These are phyloP conservation scores for Cercopithecus mitis DNA, from an alignment of 2,797 vertebrate genomes.

Conservation along the genomic window DNA sequence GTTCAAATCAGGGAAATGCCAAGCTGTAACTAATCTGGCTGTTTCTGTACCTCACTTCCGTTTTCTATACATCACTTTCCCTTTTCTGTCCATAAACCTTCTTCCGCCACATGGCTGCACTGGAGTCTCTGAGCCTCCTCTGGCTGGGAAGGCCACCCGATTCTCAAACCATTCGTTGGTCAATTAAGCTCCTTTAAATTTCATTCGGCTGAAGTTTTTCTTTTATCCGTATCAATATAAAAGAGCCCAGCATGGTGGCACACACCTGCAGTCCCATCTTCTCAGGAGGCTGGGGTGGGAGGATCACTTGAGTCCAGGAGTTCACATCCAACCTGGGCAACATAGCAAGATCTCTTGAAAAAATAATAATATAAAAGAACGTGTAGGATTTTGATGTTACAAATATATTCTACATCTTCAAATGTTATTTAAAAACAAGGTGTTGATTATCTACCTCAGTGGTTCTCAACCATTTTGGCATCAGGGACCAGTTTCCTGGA, in stretches of 20 bases:
- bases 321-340: not conserved
- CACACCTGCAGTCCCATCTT: not conserved
- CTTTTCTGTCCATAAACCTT: not conserved
- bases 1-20: not conserved
- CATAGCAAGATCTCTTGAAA: not conserved
- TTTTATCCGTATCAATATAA: not conserved
- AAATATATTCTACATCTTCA: not conserved
- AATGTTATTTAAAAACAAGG: not conserved
- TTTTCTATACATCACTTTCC: not conserved
- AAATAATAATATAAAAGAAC: not conserved
- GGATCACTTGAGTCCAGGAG: not conserved
- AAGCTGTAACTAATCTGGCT: not conserved
- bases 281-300: not conserved
- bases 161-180: not conserved
- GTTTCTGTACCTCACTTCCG: not conserved
- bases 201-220: not conserved
- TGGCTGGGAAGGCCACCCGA: not conserved
- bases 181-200: not conserved
- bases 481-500: not conserved
- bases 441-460: not conserved
- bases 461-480: not conserved
- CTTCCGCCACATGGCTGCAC: not conserved
- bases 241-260: not conserved
- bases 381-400: not conserved
- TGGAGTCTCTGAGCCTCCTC: not conserved